Evolutionary conservation across 2,888 invertebrate genomes (phyloP), one percentile per base, ranked within the genome.

Genomic region (Pterostichus madidus): DNA sequence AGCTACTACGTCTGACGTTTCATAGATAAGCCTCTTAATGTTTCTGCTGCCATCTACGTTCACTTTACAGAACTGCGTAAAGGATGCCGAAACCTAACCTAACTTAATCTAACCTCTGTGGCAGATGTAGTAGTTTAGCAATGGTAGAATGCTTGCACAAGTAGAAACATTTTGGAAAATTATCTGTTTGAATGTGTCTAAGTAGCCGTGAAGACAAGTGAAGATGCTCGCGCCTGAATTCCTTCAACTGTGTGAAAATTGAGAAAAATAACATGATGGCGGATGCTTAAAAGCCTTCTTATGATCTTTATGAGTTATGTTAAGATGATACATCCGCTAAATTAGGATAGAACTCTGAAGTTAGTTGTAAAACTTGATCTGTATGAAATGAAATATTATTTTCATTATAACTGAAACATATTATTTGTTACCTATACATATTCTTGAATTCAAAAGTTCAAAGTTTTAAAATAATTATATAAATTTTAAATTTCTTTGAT

Each of bases 1-100:
- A 80, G 80, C 71, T 80, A 56, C 49, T n/a, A 75, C 13, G 15
- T 75, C 79, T 64, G 79, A 61, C 79, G 64, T 49, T 76, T 79
- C 71, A 68, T 71, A 80, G 80, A 80, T 80, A 80, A 80, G 80
- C 80, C 32, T 71, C 80, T 80, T 79, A 79, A 52, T 75, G 52
- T 13, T 61, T 31, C 39, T 73, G 75, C 75, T 75, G 75, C 75
- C 75, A 75, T 75, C 75, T 75, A 31, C 32, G 24, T 52, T 10
- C 8, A 5, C 49, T 75, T 75, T 44, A 39, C 5, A 6, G 6
- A 44, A 15, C 56, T 13, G 8, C 6, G 13, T 56, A 71, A 71
- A 71, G 68, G 68, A 71, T 31, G 17, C 68, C 68, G 68, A 71
- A 64, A 35, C 39, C 39, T 39, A 39, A 39, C 39, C 39, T 39